Evolutionary conservation across 2,888 invertebrate species (phyloP).

Genomic region (Cosmopolites sordidus): DNA sequence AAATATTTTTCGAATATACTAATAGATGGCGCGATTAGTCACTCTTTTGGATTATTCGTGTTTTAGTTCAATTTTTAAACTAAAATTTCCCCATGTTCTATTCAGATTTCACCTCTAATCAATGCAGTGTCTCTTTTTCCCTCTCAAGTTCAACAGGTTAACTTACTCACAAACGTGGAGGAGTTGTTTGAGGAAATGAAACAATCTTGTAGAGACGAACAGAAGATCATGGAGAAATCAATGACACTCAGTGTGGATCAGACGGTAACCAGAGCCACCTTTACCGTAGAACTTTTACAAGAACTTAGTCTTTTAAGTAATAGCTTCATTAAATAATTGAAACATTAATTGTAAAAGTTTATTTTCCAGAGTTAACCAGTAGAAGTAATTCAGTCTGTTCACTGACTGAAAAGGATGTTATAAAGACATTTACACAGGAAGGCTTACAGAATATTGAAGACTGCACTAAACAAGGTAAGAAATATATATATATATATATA

Average conservation of each 20-base stretch:
- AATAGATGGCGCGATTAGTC: too few species aligned
- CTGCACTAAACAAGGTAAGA: slow-evolving; percentile 8
- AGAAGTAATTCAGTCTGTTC: slow-evolving; percentile 15
- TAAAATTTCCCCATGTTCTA: too few species aligned
- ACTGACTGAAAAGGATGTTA: slow-evolving; percentile 6
- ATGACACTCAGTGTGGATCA: slow-evolving; percentile 22
- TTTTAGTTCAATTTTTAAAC: too few species aligned
- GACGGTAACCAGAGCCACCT: too few species aligned
- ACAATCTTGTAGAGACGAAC: slow-evolving; percentile 35
- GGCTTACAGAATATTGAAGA: neutral
- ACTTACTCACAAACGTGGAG: slow-evolving; percentile 38
- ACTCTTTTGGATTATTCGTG: too few species aligned
- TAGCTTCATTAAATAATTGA: slow-evolving; percentile 19
- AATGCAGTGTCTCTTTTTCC: slow-evolving; percentile 31
- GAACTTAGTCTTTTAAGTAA: slow-evolving; percentile 40
- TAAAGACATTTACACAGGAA: slow-evolving; percentile 5
- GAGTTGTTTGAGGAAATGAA: slow-evolving; percentile 40
- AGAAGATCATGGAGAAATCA: slow-evolving; percentile 34
- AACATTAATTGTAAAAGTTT: neutral
- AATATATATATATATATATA: too few species aligned
- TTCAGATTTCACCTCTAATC: too few species aligned
- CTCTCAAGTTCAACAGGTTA: slow-evolving; percentile 38
- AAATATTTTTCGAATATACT: too few species aligned
- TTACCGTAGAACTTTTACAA: neutral
- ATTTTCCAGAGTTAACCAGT: slow-evolving; percentile 10